phyloP scores from a whole-genome alignment of 2,113 vertebrate species.

The Triplophysa rosa region DNA sequence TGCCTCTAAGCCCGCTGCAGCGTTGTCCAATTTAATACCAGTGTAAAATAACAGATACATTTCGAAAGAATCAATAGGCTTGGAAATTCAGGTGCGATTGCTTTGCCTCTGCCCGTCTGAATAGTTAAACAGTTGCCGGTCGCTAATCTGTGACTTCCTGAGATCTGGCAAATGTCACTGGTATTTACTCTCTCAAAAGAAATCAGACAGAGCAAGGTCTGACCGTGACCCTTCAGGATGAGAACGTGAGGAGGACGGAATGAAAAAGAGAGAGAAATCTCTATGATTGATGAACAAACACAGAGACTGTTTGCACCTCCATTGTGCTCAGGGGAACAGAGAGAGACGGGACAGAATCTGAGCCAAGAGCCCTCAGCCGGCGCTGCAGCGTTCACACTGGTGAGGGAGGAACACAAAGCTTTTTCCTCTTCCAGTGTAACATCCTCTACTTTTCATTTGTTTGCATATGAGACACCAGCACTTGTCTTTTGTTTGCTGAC shows the following conservation, averaged over 20 bases:
- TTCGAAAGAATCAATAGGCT: neutral
- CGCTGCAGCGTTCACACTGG: neutral
- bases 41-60: neutral
- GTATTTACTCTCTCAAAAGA: constrained; percentile 41
- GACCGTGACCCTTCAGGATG: constrained; percentile 13
- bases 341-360: constrained; percentile 11
- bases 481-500: no score
- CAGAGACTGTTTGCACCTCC: constrained; percentile 34
- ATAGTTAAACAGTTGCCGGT: constrained; percentile 7
- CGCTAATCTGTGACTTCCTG: constrained; percentile 27
- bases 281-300: constrained; percentile 44
- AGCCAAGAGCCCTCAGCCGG: neutral
- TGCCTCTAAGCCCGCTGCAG: no score
- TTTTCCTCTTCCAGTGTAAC: neutral
- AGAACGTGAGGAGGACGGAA: neutral
- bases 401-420: neutral
- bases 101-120: neutral
- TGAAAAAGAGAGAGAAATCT: constrained; percentile 11
- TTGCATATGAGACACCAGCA: no score
- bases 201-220: constrained; percentile 2
- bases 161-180: constrained; percentile 37
- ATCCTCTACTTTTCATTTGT: neutral
- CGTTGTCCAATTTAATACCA: no score
- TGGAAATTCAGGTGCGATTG: neutral
- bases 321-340: constrained; percentile 34